phyloP scores from a whole-genome alignment of 2,113 vertebrate genomes.

The Labeo catla region DNA sequence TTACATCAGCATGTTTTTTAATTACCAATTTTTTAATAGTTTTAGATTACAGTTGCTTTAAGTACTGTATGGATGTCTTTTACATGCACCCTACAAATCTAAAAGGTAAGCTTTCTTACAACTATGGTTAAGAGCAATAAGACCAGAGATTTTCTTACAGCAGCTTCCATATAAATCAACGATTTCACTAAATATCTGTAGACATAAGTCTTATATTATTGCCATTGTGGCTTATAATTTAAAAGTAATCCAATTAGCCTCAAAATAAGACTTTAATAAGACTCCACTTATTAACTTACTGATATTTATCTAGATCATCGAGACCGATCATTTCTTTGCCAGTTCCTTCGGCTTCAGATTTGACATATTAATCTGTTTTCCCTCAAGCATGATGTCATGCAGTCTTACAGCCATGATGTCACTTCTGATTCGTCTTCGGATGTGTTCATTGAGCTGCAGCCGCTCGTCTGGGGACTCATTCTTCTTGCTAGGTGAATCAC shows the following conservation, averaged over 20 bases:
- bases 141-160: no score
- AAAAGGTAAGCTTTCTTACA: background rate
- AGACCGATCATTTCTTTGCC: background rate
- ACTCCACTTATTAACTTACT: background rate
- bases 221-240: background rate
- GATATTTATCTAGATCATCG: background rate
- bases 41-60: no score
- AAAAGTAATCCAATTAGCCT: conserved; percentile 8
- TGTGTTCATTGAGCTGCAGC: background rate
- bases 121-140: background rate
- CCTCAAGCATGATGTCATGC: conserved; percentile 70
- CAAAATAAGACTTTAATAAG: background rate
- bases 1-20: no score
- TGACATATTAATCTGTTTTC: conserved; percentile 63
- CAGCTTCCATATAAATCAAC: background rate
- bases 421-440: conserved; percentile 27
- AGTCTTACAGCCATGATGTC: conserved; percentile 63
- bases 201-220: background rate
- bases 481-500: conserved; percentile 28
- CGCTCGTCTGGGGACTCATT: conserved; percentile 35
- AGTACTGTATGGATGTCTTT: no score
- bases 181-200: background rate
- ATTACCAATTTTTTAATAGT: no score
- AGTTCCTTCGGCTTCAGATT: conserved; percentile 51
- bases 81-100: no score